Base-by-base conservation (phyloP, 2,113 vertebrate genomes). In the Siphamia tubifer region DNA sequence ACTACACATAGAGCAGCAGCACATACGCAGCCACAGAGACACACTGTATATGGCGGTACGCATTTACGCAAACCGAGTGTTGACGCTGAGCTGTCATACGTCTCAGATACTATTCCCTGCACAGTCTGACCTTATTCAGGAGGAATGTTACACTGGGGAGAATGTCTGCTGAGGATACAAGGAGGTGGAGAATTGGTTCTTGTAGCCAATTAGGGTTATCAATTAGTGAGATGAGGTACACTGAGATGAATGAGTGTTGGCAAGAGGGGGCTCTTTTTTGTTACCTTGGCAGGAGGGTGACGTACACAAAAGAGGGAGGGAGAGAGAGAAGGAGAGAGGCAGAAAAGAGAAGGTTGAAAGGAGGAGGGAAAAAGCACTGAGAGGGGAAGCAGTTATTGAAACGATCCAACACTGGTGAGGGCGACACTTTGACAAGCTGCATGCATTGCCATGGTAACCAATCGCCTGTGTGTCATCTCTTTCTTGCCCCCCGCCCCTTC, bases 381-480 rank as follows among this genome's bases (percentile, higher is more conserved):
- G 39, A 68, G 44, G 43, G 28, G 67, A 76, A 54, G 73, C 79
- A 36, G 68, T 75, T 80, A 83, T 85, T 79, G 86, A 90, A 83
- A 76, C 57, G 13, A 87, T 89, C 69, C 78, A 83, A 74, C 67
- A 68, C 74, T 44, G 69, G 74, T 12, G 65, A 84, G 58, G 74
- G 70, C 61, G 62, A 84, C 76, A 66, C 79, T 77, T 81, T 86
- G 87, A 86, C 83, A 86, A 87, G 86, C 87, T 82, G 79, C 87
- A 70, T 68, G 54, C 21, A 71, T 90, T 87, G 63, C 85, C 78
- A 87, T 89, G 81, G 91, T 67, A 80, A 90, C 89, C 31, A 47
- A 75, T 80, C 49, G 70, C 77, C 72, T 62, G 65, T 17, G 28
- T 72, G 51, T 61, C 60, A 68, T 66, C 52, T 54, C 55, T 74